Evolutionary conservation across 2,888 invertebrate genomes (phyloP).

Genomic region (Dryobotodes eremita): DNA sequence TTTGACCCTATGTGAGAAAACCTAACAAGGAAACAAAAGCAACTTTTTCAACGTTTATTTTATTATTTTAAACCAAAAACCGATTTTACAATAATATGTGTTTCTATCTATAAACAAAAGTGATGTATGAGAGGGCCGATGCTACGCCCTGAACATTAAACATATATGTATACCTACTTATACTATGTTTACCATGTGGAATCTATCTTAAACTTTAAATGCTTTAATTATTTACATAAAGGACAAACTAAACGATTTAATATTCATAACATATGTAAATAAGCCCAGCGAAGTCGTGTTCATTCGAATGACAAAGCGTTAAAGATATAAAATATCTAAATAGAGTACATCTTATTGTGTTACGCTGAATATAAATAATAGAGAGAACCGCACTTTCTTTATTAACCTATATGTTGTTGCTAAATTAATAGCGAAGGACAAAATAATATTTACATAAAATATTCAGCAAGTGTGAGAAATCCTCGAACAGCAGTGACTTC

Average conservation of each 20-base stretch:
- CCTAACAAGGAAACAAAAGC: background rate
- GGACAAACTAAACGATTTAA: conserved; percentile 66
- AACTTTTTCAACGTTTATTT: conserved; percentile 69
- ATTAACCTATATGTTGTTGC: conserved; percentile 14
- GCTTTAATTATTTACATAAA: conserved; percentile 74
- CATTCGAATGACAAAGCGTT: conserved; percentile 16
- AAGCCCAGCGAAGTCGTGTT: conserved; percentile 43
- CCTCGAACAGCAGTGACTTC: conserved; percentile 39
- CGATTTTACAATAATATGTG: conserved; percentile 71
- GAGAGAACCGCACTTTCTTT: conserved; percentile 19
- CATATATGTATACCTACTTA: conserved; percentile 65
- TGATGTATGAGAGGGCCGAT: conserved; percentile 62
- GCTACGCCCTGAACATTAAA: conserved; percentile 51
- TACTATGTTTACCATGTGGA: conserved; percentile 65
- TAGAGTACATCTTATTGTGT: conserved; percentile 1
- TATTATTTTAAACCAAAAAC: conserved; percentile 74
- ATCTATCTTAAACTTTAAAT: conserved; percentile 75
- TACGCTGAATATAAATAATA: conserved; percentile 34
- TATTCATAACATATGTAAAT: conserved; percentile 56
- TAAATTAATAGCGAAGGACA: conserved; percentile 17
- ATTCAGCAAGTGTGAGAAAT: conserved; percentile 10
- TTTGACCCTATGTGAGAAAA: background rate
- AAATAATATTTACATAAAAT: conserved; percentile 64
- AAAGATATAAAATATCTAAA: conserved; percentile 5
- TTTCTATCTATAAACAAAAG: conserved; percentile 68